Base-by-base conservation (phyloP, 37 sponge, comb jelly and placozoan species). In the Diacarnus erythraeanus region DNA sequence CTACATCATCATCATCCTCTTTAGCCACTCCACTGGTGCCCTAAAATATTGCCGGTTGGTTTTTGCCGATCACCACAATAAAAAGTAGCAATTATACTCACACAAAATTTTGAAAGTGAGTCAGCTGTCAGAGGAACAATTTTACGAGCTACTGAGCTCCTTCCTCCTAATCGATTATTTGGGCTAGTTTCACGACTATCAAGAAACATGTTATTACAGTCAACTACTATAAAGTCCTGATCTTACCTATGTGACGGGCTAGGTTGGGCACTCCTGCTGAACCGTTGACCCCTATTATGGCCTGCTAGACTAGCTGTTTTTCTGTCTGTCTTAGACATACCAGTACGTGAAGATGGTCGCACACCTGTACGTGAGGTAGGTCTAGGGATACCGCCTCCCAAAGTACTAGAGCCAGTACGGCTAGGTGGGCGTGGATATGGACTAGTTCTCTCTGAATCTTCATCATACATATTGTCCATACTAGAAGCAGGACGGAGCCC, bases 1-100 rank as follows among this genome's bases (percentile, higher is more conserved):
- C 93, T 22, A 72, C 66, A 42, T 92, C 88, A 38, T 88, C 88
- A 59, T 87, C 85, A 34, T 92, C 93, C 41, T 92, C 79, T 41
- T 40, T 30, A 29, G 47, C 30, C 23, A 15, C 43, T 0, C 44
- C 41, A 64, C 30, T 54, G 35, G 30, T 47, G 20, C 74, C 73
- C 73, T 78, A 36, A 12, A n/a, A n/a, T n/a, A n/a, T n/a, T n/a
- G n/a, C n/a, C n/a, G n/a, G n/a, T n/a, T n/a, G n/a, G n/a, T n/a
- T n/a, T n/a, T n/a, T n/a, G n/a, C n/a, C n/a, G n/a, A n/a, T n/a
- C n/a, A n/a, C n/a, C n/a, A n/a, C n/a, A n/a, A n/a, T 23, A 10
- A 17, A 72, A 8, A 17, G 20, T 43, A 6, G n/a, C 6, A 22
- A 3, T 43, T 25, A 22, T 4, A 77, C 88, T 82, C 54, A 88